Evolutionary conservation across 2,113 vertebrate species (phyloP), one percentile per base, ranked within the genome.

Genomic region (Entelurus aequoreus): DNA sequence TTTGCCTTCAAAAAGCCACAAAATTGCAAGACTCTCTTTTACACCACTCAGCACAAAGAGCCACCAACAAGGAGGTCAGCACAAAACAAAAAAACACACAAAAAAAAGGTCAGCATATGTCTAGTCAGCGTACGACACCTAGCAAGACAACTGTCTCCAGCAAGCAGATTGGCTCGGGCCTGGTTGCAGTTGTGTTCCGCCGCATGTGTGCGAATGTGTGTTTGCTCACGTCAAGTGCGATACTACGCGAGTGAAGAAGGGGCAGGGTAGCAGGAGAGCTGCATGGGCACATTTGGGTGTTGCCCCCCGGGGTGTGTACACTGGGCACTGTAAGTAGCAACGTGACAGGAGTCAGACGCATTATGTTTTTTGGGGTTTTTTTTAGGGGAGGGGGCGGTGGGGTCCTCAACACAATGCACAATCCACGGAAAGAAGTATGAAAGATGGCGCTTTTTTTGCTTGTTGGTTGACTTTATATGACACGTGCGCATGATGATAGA

Each of bases 81-180:
- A 86, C 72, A 83, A 88, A 87, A 86, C 72, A 83, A 88, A 87
- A 74, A 69, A 82, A 75, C 74, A 19, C 5, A 38, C 75, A 54
- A 78, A 77, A 74, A 75, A 68, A 82, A 77, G 72, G 83, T 90
- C 88, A 89, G 88, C 88, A 88, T 88, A 88, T 86, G 90, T 91
- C 87, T 66, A 75, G 79, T 88, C 82, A 80, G 84, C 47, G 71
- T 68, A 87, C 60, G 54, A 85, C 86, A 87, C 86, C 86, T 88
- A 81, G 13, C 54, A 73, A 82, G 83, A 88, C 81, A 80, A 87
- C 76, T 79, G 82, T 87, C 84, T 77, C 72, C 48, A 62, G 79
- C 67, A 62, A 78, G 82, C 78, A 80, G 77, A 86, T 81, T 81
- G 84, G 79, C 68, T 72, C 36, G 1, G 37, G 66, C 4, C 15